Conservation (phyloP, 2,888 invertebrate species). For the Parthenolecanium corni region DNA sequence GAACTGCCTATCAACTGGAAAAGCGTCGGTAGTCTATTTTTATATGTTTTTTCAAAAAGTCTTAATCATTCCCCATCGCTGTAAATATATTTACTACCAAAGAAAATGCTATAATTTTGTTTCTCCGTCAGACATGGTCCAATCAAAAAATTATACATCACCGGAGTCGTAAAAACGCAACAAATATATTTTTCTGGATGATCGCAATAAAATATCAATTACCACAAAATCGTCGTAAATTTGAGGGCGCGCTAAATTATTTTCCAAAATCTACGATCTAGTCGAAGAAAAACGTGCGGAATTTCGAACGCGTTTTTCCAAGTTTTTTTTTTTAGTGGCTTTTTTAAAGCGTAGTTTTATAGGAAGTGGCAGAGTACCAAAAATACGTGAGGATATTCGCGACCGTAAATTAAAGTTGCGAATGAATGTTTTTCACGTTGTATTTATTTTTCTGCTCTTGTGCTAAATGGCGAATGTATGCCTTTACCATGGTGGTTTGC, state of each 20-base stretch:
- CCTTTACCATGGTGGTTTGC: too few species aligned
- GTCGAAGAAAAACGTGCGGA: neutral
- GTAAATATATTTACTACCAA: too few species aligned
- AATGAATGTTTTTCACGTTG: too few species aligned
- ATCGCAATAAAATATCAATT: neutral
- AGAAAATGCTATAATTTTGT: too few species aligned
- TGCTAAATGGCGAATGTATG: too few species aligned
- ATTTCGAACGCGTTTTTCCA: neutral
- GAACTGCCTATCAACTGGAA: too few species aligned
- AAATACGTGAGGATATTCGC: conserved; percentile 3
- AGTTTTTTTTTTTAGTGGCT: neutral
- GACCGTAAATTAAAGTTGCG: conserved; percentile 1
- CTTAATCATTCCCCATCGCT: too few species aligned
- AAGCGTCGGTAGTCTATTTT: too few species aligned
- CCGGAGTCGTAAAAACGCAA: neutral
- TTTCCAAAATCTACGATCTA: neutral
- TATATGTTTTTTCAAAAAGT: too few species aligned
- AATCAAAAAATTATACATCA: too few species aligned
- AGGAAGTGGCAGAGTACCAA: conserved; percentile 5
- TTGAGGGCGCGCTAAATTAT: neutral
- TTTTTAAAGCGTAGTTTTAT: conserved; percentile 5
- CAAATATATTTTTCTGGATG: neutral
- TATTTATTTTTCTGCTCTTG: too few species aligned
- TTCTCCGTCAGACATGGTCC: too few species aligned
- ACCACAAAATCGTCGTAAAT: neutral